These are phyloP conservation scores for Geopemphigus sp. DNA, from an alignment of 1,140 invertebrate species.

Conservation along the genomic window DNA sequence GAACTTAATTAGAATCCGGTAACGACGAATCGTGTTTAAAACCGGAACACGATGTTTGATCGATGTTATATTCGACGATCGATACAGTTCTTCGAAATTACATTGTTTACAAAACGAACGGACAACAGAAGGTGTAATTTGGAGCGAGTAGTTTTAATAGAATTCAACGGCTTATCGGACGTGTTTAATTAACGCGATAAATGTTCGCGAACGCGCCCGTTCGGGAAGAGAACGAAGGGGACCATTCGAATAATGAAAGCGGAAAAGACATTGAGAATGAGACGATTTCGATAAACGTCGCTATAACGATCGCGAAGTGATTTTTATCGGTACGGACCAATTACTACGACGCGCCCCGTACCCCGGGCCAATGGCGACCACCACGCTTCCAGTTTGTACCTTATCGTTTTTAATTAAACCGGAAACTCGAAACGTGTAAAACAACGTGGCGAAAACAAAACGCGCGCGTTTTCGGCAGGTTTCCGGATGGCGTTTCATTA, in stretches of 20 bases:
- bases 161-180: not conserved
- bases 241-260: not conserved
- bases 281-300: no score
- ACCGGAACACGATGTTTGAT: no score
- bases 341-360: not conserved
- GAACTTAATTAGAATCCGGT: no score
- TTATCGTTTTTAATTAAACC: conserved; percentile 1
- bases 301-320: not conserved
- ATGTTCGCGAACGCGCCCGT: no score
- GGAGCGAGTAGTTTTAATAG: no score
- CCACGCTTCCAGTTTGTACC: not conserved
- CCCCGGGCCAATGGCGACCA: no score
- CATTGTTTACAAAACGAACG: no score
- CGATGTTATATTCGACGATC: no score
- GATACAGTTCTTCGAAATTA: no score
- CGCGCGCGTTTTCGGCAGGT: no score
- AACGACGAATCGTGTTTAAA: no score
- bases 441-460: not conserved
- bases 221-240: no score
- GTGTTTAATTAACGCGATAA: not conserved
- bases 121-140: not conserved
- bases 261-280: not conserved
- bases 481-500: not conserved
- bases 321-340: not conserved
- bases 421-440: not conserved